phyloP scores from a whole-genome alignment of 2,797 vertebrate species.

The Poecile montanus region DNA sequence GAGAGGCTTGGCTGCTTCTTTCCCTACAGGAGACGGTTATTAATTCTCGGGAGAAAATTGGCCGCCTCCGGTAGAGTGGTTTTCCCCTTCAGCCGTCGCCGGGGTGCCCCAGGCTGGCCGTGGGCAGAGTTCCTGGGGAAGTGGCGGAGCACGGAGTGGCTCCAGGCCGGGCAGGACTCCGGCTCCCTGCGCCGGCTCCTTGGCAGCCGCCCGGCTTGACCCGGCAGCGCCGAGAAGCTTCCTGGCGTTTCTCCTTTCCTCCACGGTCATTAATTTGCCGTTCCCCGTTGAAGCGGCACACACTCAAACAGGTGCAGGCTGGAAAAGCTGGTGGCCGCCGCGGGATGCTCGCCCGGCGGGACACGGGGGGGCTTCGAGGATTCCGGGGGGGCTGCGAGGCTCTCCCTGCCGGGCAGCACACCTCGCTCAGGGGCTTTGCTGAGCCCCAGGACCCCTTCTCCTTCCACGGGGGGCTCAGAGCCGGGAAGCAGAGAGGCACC shows the following conservation, averaged over 20 bases:
- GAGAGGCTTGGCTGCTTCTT: background rate
- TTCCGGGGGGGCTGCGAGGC: too few species aligned
- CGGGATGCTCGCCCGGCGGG: background rate
- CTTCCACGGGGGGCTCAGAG: background rate
- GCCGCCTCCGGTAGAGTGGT: rapidly evolving
- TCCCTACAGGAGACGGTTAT: too few species aligned
- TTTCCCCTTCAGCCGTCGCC: background rate
- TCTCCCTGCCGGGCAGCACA: background rate
- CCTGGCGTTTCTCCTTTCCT: background rate
- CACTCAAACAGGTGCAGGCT: constrained; percentile 9
- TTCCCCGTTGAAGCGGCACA: background rate
- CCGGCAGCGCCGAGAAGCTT: background rate
- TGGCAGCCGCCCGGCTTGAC: background rate
- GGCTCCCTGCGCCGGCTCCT: background rate
- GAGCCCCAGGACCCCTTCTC: background rate
- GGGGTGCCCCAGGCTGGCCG: background rate
- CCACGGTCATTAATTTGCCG: rapidly evolving
- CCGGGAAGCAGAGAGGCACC: background rate
- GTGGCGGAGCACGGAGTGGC: too few species aligned
- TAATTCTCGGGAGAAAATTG: background rate
- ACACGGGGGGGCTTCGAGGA: background rate
- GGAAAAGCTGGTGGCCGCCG: background rate
- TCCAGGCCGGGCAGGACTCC: background rate
- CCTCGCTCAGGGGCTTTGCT: background rate
- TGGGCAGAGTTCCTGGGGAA: background rate